Evolutionary conservation across 2,797 vertebrate genomes (phyloP).

Genomic region (Setipinna tenuifilis): DNA sequence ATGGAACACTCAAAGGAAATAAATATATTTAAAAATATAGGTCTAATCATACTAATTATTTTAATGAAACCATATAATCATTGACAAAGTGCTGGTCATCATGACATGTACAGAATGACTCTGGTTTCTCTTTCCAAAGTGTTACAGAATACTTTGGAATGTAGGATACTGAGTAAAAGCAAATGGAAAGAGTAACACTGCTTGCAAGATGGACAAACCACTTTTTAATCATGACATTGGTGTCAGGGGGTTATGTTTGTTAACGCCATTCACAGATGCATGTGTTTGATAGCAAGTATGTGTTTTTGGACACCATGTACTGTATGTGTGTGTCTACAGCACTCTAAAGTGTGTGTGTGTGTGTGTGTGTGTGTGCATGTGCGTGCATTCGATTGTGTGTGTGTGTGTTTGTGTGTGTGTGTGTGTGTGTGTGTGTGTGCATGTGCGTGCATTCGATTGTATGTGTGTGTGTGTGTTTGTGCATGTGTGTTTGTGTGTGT

Average conservation of each 20-base stretch:
- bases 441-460: not conserved
- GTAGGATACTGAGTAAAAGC: not conserved
- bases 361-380: not conserved
- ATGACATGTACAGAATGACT: not conserved
- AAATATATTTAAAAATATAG: no score
- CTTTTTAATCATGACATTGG: no score
- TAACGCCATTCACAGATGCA: not conserved
- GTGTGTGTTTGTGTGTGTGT: not conserved
- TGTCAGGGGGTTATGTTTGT: not conserved
- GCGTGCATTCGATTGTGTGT: not conserved
- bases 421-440: not conserved
- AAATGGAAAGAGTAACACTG: no score
- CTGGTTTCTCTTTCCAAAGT: not conserved
- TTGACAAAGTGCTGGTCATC: not conserved
- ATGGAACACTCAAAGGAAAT: no score
- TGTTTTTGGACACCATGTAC: not conserved
- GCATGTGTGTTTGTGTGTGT: conserved; percentile 3
- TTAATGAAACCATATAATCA: not conserved
- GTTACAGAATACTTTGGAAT: not conserved
- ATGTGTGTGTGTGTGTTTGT: not conserved
- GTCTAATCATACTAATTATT: no score
- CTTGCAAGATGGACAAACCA: no score
- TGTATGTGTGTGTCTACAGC: no score
- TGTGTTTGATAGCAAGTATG: not conserved
- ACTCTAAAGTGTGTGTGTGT: not conserved